phyloP scores from a whole-genome alignment of 2,797 vertebrate genomes.

The Acanthurus tractus region DNA sequence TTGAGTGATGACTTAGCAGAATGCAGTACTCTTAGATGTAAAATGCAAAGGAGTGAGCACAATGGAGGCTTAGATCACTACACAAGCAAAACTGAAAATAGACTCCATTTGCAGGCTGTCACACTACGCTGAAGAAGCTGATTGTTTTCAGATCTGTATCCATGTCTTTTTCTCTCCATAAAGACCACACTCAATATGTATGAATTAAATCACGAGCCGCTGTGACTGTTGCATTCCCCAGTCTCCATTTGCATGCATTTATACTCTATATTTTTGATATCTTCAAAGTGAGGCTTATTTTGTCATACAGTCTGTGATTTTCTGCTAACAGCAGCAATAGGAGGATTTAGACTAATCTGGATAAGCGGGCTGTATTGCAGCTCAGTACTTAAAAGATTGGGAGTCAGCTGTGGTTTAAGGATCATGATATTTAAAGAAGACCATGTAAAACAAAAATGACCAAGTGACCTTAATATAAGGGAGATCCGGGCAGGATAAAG shows the following conservation, averaged over 20 bases:
- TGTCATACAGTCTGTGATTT: conserved; percentile 52
- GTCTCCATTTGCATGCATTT: conserved; percentile 27
- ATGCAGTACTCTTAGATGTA: conserved; percentile 53
- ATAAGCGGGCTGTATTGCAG: conserved; percentile 72
- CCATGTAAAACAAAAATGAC: conserved; percentile 51
- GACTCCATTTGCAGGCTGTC: conserved; percentile 53
- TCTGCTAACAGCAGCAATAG: conserved; percentile 66
- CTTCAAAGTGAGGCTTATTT: conserved; percentile 33
- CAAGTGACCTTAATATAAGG: conserved; percentile 67
- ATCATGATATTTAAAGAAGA: conserved; percentile 54
- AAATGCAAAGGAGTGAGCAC: conserved; percentile 50
- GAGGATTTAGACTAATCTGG: conserved; percentile 80
- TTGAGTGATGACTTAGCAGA: conserved; percentile 58
- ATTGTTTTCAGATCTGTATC: conserved; percentile 67
- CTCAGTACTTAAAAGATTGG: conserved; percentile 66
- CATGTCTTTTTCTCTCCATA: conserved; percentile 48
- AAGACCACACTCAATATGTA: conserved; percentile 28
- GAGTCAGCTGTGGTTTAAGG: conserved; percentile 44
- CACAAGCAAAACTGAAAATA: conserved; percentile 49
- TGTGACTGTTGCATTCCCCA: conserved; percentile 31
- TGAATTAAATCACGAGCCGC: conserved; percentile 32
- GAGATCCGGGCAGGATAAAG: conserved; percentile 28
- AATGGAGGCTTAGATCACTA: conserved; percentile 61
- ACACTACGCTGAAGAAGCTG: conserved; percentile 55
- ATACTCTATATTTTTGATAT: conserved; percentile 30